phyloP scores from a whole-genome alignment of 2,888 invertebrate genomes.

The Dioctria rufipes region DNA sequence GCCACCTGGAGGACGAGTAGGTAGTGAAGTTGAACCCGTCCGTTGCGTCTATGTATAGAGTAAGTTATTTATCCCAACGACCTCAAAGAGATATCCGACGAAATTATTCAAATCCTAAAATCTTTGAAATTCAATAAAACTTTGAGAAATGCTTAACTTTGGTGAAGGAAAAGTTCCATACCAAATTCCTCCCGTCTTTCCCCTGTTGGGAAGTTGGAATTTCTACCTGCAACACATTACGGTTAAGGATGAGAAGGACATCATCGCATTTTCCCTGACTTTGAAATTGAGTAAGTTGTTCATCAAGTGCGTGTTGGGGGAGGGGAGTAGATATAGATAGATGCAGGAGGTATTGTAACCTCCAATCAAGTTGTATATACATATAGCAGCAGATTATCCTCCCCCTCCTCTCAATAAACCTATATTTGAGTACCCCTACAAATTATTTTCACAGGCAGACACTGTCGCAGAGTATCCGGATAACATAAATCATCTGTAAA shows the following conservation, averaged over 20 bases:
- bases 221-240: too few species aligned
- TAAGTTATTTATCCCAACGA: neutral
- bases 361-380: neutral
- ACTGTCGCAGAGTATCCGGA: neutral
- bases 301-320: neutral
- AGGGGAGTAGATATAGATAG: neutral
- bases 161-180: neutral
- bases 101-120: conserved; percentile 31
- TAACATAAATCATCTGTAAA: conserved; percentile 26
- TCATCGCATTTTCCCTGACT: neutral
- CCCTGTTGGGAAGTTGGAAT: neutral
- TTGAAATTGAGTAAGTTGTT: neutral
- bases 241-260: neutral
- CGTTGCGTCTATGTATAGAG: neutral
- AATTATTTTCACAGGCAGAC: conserved; percentile 8
- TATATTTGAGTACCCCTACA: conserved; percentile 12
- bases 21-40: neutral
- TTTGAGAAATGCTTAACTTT: conserved; percentile 29
- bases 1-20: neutral
- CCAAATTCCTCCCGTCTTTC: neutral
- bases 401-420: neutral
- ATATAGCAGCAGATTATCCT: conserved; percentile 20
- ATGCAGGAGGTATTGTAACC: neutral
- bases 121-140: conserved; percentile 32
- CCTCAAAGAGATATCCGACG: neutral